These are phyloP conservation scores for Benthosema pterotum DNA, from an alignment of 2,797 vertebrate genomes.

Conservation along the genomic window DNA sequence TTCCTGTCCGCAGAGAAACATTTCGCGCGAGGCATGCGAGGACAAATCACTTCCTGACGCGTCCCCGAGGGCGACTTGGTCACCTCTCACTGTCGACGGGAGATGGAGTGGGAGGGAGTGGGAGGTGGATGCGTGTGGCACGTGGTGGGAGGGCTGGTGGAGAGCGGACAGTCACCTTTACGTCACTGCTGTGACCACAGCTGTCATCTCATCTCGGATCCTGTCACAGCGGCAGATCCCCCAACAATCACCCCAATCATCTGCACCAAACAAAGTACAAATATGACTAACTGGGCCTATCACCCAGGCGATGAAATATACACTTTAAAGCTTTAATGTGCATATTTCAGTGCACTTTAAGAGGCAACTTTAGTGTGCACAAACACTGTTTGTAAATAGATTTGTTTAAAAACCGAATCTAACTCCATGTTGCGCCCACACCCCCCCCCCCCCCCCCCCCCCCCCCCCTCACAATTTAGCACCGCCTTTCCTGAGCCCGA, in stretches of 20 bases:
- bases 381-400: too few species aligned
- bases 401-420: too few species aligned
- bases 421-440: too few species aligned
- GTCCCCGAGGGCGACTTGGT: constrained; percentile 6
- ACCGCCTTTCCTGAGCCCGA: too few species aligned
- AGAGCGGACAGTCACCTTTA: constrained; percentile 14
- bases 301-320: neutral
- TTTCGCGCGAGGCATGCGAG: constrained; percentile 19
- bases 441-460: too few species aligned
- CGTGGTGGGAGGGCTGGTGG: neutral
- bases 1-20: constrained; percentile 6
- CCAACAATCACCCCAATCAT: neutral
- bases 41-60: constrained; percentile 20
- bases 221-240: constrained; percentile 2
- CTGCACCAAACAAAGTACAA: too few species aligned
- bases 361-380: too few species aligned
- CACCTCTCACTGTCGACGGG: constrained; percentile 33
- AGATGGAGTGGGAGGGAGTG: constrained; percentile 6
- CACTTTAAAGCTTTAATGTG: too few species aligned
- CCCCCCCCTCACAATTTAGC: too few species aligned
- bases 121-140: constrained; percentile 34
- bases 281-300: too few species aligned
- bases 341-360: too few species aligned
- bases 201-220: constrained; percentile 5
- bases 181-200: constrained; percentile 3